phyloP scores from a whole-genome alignment of 2,113 vertebrate genomes.

The Aix galericulata region DNA sequence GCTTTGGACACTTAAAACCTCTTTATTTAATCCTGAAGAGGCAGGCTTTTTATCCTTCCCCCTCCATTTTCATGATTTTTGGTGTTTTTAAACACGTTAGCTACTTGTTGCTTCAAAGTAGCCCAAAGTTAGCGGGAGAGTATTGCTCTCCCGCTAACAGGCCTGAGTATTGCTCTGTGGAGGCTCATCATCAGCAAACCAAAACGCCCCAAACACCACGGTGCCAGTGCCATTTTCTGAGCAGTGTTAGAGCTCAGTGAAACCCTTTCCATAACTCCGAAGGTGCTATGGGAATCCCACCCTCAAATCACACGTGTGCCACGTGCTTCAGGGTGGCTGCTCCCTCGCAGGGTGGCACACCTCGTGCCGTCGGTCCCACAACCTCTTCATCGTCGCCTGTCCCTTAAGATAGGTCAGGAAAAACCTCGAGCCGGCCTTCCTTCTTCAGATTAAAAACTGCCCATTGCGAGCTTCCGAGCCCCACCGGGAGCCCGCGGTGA shows the following conservation, averaged over 20 bases:
- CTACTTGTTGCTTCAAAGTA: neutral
- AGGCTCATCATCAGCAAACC: neutral
- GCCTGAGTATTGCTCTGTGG: neutral
- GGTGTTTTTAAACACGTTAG: neutral
- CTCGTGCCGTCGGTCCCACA: fast-evolving
- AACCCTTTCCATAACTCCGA: fast-evolving
- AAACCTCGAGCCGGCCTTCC: slow-evolving; percentile 9
- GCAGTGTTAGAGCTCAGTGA: neutral
- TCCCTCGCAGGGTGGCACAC: too few relatives aligned
- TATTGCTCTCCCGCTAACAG: neutral
- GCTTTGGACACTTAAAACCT: slow-evolving; percentile 10
- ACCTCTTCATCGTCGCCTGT: neutral
- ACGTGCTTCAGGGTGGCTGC: neutral
- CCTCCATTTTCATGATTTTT: neutral
- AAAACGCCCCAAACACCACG: neutral
- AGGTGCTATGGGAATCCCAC: neutral
- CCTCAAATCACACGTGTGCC: neutral
- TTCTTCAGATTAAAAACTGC: slow-evolving; percentile 13
- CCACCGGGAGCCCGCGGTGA: neutral
- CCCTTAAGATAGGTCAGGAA: neutral
- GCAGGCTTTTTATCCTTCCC: fast-evolving
- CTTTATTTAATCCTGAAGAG: slow-evolving; percentile 1
- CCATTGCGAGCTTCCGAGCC: neutral
- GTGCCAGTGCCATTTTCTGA: neutral
- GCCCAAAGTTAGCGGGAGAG: neutral